Percentiles rank a stretch among this genome's conserved stretches.
phyloP scores from a whole-genome alignment of 2,113 vertebrate species.

The Phylloscopus trochiloides region DNA sequence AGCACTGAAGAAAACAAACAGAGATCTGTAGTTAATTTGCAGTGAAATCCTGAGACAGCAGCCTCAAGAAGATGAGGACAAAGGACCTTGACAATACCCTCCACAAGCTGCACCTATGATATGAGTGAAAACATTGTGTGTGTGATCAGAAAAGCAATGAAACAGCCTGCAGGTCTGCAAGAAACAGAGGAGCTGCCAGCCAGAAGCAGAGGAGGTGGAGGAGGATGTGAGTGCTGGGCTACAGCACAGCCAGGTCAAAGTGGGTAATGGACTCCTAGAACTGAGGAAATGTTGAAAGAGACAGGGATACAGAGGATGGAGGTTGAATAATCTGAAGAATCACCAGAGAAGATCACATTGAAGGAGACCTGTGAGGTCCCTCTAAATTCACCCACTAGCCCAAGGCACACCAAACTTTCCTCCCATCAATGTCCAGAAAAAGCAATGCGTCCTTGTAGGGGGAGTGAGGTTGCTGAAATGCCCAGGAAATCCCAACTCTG shows the following conservation, averaged over 20 bases:
- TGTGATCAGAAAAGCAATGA: conserved; percentile 67
- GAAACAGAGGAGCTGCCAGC: background rate
- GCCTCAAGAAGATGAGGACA: conserved; percentile 19
- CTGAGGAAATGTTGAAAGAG: background rate
- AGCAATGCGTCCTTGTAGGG: background rate
- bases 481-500: background rate
- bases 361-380: background rate
- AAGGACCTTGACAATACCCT: conserved; percentile 41
- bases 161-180: background rate
- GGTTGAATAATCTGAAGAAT: background rate
- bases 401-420: background rate
- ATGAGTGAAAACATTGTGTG: background rate
- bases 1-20: background rate
- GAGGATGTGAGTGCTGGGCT: background rate
- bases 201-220: background rate
- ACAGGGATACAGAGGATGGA: background rate
- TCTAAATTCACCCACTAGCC: background rate
- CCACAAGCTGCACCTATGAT: conserved; percentile 32
- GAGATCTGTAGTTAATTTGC: conserved; percentile 29
- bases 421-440: background rate
- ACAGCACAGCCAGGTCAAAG: background rate
- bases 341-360: background rate
- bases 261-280: background rate
- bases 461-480: background rate
- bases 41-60: background rate